These are phyloP conservation scores for Guaruba guarouba DNA, from an alignment of 2,113 vertebrate genomes.

Conservation along the genomic window DNA sequence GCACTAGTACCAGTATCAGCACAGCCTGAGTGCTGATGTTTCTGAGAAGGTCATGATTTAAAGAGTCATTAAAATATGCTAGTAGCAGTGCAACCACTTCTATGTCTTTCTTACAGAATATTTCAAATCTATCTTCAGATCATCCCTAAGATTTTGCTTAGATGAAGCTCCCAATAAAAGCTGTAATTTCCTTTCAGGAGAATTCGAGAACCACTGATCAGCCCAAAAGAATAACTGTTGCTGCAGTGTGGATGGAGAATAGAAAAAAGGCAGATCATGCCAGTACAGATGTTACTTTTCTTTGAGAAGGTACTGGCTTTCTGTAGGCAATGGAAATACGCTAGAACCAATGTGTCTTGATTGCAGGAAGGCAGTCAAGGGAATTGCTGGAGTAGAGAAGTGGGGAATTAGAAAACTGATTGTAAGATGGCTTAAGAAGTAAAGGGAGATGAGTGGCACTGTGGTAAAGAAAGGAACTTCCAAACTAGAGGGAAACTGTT, in stretches of 20 bases:
- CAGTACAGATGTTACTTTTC: neutral
- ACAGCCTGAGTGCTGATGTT: fast-evolving
- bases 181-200: neutral
- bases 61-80: neutral
- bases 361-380: neutral
- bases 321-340: neutral
- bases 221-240: neutral
- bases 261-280: neutral
- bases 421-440: neutral
- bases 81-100: neutral
- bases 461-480: neutral
- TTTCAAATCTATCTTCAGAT: neutral
- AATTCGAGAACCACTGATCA: neutral
- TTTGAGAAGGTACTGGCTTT: neutral
- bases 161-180: neutral
- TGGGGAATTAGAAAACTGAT: neutral
- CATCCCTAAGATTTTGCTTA: neutral
- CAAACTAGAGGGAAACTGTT: neutral
- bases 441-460: neutral
- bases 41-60: neutral
- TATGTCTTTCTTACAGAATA: neutral
- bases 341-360: neutral
- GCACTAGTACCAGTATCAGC: neutral
- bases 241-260: neutral
- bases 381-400: neutral